phyloP scores from a whole-genome alignment of 2,113 vertebrate species.

The Thamnophis sirtalis region DNA sequence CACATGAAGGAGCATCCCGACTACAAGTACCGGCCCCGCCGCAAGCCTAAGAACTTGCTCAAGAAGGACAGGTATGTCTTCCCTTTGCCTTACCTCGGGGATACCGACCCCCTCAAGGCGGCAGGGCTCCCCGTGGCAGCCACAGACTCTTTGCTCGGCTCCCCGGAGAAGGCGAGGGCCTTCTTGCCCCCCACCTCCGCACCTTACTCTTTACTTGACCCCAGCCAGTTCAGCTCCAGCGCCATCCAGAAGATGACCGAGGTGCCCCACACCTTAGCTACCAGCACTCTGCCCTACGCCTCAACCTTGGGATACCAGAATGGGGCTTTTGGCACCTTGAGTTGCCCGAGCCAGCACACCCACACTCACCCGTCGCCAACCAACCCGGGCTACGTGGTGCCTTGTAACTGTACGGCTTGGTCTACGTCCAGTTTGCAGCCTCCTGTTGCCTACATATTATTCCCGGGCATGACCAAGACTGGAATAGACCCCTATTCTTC shows the following conservation, averaged over 20 bases:
- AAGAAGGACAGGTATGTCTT: constrained; percentile 99
- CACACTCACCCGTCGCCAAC: constrained; percentile 99
- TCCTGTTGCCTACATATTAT: constrained; percentile 99
- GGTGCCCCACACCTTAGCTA: constrained; percentile 94
- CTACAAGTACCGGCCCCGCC: constrained; percentile 97
- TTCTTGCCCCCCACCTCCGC: constrained; percentile 92
- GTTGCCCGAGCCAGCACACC: constrained; percentile 96
- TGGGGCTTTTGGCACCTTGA: constrained; percentile 92
- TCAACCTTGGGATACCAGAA: constrained; percentile 99
- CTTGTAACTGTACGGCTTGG: constrained; percentile 99
- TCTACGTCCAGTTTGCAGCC: constrained; percentile 97
- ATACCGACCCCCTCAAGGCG: constrained; percentile 93
- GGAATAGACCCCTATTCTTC: constrained; percentile 97
- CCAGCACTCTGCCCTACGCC: constrained; percentile 91
- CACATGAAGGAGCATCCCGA: constrained; percentile 99
- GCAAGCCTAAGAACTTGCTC: constrained; percentile 98
- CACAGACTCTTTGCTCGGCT: constrained; percentile 87
- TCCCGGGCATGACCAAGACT: constrained; percentile 99
- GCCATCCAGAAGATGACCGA: constrained; percentile 98
- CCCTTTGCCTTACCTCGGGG: constrained; percentile 97
- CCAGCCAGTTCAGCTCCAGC: constrained; percentile 94
- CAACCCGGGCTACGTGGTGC: constrained; percentile 98
- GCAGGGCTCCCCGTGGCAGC: constrained; percentile 87
- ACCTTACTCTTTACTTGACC: constrained; percentile 97
- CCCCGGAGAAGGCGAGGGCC: constrained; percentile 90